A percentile compares a stretch with the other conserved stretches of the same genome.
These are phyloP conservation scores for Leucoraja ocellata DNA, from an alignment of 2,797 vertebrate genomes.

Conservation along the genomic window DNA sequence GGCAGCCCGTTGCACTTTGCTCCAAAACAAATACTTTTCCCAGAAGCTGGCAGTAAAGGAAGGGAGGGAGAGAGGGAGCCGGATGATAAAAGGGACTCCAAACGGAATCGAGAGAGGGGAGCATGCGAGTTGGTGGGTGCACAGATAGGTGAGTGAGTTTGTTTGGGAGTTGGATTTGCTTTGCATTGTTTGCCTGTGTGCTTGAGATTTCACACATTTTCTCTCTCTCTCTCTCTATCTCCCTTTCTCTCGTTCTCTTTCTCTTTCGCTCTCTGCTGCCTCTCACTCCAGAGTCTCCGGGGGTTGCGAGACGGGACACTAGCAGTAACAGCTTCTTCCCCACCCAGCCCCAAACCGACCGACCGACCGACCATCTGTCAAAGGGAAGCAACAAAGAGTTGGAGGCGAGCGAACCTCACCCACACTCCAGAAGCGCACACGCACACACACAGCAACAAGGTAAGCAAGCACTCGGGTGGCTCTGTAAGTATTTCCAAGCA, in stretches of 20 bases:
- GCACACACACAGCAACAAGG: neutral
- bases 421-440: neutral
- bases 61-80: neutral
- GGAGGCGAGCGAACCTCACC: neutral
- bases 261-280: neutral
- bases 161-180: neutral
- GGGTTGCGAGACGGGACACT: neutral
- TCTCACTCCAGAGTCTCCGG: neutral
- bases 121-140: neutral
- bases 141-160: neutral
- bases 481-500: too few relatives aligned
- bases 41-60: neutral
- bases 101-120: neutral
- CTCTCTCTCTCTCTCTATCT: neutral
- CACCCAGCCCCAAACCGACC: neutral
- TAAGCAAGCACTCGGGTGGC: conserved; percentile 2
- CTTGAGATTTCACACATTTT: too few relatives aligned
- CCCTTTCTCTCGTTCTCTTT: too few relatives aligned
- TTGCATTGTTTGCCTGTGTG: neutral
- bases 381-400: conserved; percentile 34
- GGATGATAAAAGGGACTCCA: too few relatives aligned
- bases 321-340: neutral
- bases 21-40: neutral
- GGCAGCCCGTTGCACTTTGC: conserved; percentile 2
- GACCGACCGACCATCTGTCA: neutral